Evolutionary conservation across 2,113 vertebrate species (phyloP), one percentile per base, ranked within the genome.

Genomic region (Ploceus nigricollis): DNA sequence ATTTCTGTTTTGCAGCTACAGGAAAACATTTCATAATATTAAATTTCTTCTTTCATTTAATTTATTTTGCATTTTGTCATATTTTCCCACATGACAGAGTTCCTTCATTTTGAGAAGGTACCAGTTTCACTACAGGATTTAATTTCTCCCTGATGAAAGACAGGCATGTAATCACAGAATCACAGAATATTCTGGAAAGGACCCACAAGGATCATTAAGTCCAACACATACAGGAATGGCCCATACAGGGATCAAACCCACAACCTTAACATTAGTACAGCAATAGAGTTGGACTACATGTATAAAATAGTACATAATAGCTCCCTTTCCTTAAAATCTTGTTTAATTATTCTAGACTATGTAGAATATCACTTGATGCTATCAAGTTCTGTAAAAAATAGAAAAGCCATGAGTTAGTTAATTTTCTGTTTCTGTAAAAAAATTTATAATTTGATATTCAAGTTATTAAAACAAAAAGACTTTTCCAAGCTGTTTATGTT

Each of bases 251-350:
- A 33, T 77, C 33, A 44, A 68, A 86, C 33, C 11, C 37, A 33
- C 7, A 15, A 13, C 22, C 15, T 28, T 77, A 45, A 21, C 18
- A 35, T 37, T 27, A 28, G 3, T 33, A 44, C 11, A 50, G 25
- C 2, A 82, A 23, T 10, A 54, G 9, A 61, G 12, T 37, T 87
- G 33, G 9, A 35, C 15, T 80, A n/a, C 6, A 53, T 0, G 0
- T 45, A 57, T 83, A 45, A 79, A 90, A 63, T 22, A 40, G 20
- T 16, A 10, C 5, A 45, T 54, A 50, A 53, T 23, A 53, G 1
- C 33, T 68, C 12, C 11, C 7, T 58, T 69, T 58, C 22, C 13
- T 65, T 76, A 66, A 72, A 84, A 48, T 19, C 2, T 35, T 65
- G 20, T 65, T 87, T 42, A 76, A 77, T 69, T 82, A 31, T 73